A percentile compares a stretch with the other conserved stretches of the same genome.
phyloP scores from a whole-genome alignment of 2,113 vertebrate species.

The Climacteris rufus region DNA sequence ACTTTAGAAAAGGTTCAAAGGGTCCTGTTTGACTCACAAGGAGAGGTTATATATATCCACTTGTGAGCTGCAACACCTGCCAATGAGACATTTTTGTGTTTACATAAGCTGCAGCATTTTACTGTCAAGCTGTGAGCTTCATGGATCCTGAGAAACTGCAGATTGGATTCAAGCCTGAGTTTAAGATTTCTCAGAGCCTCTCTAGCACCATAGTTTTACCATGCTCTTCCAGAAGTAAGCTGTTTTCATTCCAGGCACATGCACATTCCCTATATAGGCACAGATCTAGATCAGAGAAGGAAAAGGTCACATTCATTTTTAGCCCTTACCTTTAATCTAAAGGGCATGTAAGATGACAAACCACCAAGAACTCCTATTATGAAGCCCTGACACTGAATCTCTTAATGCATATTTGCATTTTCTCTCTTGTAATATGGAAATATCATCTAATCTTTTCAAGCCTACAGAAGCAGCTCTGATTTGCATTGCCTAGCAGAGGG shows the following conservation, averaged over 20 bases:
- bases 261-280: background rate
- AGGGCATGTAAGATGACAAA: background rate
- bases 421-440: background rate
- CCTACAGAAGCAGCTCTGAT: background rate
- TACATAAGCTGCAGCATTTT: background rate
- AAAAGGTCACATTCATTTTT: slow-evolving; percentile 19
- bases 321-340: background rate
- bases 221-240: background rate
- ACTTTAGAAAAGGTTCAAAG: no score
- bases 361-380: background rate
- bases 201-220: background rate
- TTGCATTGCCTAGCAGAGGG: background rate
- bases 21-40: accelerated
- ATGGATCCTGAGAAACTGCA: background rate
- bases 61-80: background rate
- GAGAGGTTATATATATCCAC: background rate
- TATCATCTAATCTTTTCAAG: background rate
- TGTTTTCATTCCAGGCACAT: background rate
- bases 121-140: accelerated
- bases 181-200: background rate
- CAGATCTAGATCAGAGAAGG: background rate
- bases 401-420: background rate
- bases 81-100: accelerated
- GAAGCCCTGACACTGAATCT: background rate
- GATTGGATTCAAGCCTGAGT: background rate